These are phyloP conservation scores for Carettochelys insculpta DNA, from an alignment of 2,113 vertebrate genomes.

Conservation along the genomic window DNA sequence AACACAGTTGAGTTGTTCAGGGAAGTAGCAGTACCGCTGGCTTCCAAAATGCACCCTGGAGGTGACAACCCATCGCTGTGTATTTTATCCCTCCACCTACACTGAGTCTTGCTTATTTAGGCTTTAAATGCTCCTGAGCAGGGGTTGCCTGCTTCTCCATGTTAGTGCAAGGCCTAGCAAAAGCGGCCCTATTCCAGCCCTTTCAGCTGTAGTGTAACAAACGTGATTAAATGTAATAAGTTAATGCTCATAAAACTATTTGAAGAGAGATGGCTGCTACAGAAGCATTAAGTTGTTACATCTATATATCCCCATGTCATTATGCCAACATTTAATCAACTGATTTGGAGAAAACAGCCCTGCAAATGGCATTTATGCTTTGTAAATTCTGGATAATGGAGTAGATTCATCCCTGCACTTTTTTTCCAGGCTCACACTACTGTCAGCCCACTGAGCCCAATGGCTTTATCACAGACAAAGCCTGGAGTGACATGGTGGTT, in stretches of 20 bases:
- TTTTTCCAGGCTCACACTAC: neutral
- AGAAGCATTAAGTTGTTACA: slow-evolving; percentile 20
- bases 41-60: too few species aligned
- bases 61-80: neutral
- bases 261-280: neutral
- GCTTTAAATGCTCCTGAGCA: neutral
- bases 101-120: neutral
- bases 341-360: neutral
- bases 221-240: slow-evolving; percentile 17
- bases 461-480: neutral
- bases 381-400: neutral
- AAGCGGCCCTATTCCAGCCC: neutral
- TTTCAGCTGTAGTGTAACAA: neutral
- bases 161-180: neutral
- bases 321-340: neutral
- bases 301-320: neutral
- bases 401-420: neutral
- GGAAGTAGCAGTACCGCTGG: too few species aligned
- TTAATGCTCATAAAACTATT: neutral
- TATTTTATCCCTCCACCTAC: neutral
- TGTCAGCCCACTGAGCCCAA: neutral
- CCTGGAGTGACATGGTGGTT: neutral
- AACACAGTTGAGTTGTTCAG: too few species aligned
- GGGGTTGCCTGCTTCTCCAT: neutral
- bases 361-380: neutral